These are phyloP conservation scores for Papilio gigon DNA, from an alignment of 2,888 invertebrate genomes.

Conservation along the genomic window DNA sequence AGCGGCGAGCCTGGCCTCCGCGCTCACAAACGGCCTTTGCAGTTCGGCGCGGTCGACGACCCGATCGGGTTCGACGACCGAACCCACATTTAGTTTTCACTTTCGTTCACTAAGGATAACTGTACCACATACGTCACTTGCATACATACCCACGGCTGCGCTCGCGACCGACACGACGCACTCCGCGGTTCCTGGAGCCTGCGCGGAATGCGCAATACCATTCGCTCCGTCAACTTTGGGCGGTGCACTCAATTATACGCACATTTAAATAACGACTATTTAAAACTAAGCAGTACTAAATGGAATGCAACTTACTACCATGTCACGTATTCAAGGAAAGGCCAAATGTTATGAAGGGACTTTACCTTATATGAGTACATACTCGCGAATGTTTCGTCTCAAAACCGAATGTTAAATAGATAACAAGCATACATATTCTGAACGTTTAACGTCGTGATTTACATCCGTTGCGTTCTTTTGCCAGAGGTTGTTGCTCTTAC, in stretches of 20 bases:
- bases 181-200: slow-evolving; percentile 60
- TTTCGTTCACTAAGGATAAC: slow-evolving; percentile 82
- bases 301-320: background rate
- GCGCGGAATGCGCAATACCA: slow-evolving; percentile 60
- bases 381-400: slow-evolving; percentile 52
- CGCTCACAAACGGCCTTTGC: slow-evolving; percentile 82
- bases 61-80: slow-evolving; percentile 75
- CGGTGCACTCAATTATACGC: slow-evolving; percentile 12
- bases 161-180: slow-evolving; percentile 51
- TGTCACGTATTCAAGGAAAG: slow-evolving; percentile 6
- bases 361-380: slow-evolving; percentile 28
- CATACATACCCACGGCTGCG: slow-evolving; percentile 64
- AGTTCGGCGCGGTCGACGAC: slow-evolving; percentile 81
- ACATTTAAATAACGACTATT: slow-evolving; percentile 19
- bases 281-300: slow-evolving; percentile 2
- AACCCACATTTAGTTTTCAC: slow-evolving; percentile 80
- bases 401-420: slow-evolving; percentile 62
- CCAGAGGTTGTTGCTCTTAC: slow-evolving; percentile 76
- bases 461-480: slow-evolving; percentile 60
- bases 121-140: slow-evolving; percentile 77
- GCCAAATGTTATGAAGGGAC: slow-evolving; percentile 5
- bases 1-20: slow-evolving; percentile 76
- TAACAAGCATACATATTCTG: slow-evolving; percentile 45
- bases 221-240: slow-evolving; percentile 34
- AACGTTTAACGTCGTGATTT: slow-evolving; percentile 53